A percentile compares a stretch with the other conserved stretches of the same genome.
Conservation (phyloP, 1,140 invertebrate genomes). For the Macrostomum lignano region DNA sequence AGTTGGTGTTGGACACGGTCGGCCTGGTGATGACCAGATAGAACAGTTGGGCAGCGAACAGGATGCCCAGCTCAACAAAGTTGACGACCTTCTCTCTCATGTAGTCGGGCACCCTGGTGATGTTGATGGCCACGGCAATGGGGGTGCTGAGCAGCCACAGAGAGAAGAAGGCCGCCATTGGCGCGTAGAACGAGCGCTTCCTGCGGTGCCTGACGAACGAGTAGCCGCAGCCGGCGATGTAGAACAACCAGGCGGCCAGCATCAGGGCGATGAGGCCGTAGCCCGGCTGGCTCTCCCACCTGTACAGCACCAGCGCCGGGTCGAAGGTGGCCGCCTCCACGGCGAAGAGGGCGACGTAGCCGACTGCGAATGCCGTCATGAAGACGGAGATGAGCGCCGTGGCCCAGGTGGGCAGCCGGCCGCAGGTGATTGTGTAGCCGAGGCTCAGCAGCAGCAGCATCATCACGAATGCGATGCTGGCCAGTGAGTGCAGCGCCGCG, state of each 20-base stretch:
- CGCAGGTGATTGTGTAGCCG: constrained; percentile 61
- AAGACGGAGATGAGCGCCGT: constrained; percentile 48
- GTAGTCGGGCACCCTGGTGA: constrained; percentile 60
- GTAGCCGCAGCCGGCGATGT: constrained; percentile 45
- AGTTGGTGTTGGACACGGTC: constrained; percentile 48
- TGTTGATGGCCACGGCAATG: no score
- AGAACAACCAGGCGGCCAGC: constrained; percentile 47
- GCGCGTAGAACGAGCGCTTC: no score
- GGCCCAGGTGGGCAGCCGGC: constrained; percentile 31
- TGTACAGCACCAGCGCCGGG: constrained; percentile 53
- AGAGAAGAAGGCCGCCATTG: no score
- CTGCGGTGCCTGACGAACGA: no score
- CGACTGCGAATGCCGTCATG: constrained; percentile 42
- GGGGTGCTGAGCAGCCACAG: no score
- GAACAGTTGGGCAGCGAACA: constrained; percentile 44
- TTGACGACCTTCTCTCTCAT: constrained; percentile 59
- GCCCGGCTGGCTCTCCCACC: constrained; percentile 59
- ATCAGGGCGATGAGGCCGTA: constrained; percentile 48
- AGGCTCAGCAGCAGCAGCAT: constrained; percentile 52
- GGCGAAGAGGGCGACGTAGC: constrained; percentile 41
- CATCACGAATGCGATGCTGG: no score
- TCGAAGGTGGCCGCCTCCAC: constrained; percentile 52
- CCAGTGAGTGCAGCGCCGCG: no score
- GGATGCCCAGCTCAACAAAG: constrained; percentile 43
- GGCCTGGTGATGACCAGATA: constrained; percentile 53